These are phyloP conservation scores for Pandion haliaetus DNA, from an alignment of 2,113 vertebrate species.

Conservation along the genomic window DNA sequence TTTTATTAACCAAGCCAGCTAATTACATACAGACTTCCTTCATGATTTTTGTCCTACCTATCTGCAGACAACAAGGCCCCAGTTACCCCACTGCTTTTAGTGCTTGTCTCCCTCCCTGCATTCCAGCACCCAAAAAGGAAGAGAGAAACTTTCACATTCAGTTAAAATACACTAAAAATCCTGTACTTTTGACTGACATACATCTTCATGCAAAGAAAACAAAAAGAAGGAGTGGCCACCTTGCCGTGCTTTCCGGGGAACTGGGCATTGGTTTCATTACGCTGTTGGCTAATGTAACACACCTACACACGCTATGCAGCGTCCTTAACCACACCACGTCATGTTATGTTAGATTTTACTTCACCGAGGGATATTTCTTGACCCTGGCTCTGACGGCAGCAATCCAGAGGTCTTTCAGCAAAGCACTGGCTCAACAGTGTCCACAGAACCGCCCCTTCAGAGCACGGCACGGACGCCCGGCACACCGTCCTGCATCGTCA, in stretches of 20 bases:
- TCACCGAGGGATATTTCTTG: background rate
- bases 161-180: background rate
- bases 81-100: background rate
- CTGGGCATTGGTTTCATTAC: fast-evolving
- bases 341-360: background rate
- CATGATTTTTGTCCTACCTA: background rate
- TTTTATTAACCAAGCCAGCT: background rate
- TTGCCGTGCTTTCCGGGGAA: background rate
- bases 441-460: background rate
- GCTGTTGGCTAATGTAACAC: background rate
- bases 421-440: background rate
- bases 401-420: background rate
- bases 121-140: background rate
- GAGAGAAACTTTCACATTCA: background rate
- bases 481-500: background rate
- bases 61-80: background rate
- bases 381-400: background rate
- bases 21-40: background rate
- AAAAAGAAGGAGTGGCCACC: background rate
- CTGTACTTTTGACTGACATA: background rate
- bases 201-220: background rate
- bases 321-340: background rate
- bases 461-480: background rate
- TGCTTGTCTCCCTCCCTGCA: background rate
- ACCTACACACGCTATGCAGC: background rate